phyloP scores from a whole-genome alignment of 2,888 invertebrate species.

The Pachymerium ferrugineum region DNA sequence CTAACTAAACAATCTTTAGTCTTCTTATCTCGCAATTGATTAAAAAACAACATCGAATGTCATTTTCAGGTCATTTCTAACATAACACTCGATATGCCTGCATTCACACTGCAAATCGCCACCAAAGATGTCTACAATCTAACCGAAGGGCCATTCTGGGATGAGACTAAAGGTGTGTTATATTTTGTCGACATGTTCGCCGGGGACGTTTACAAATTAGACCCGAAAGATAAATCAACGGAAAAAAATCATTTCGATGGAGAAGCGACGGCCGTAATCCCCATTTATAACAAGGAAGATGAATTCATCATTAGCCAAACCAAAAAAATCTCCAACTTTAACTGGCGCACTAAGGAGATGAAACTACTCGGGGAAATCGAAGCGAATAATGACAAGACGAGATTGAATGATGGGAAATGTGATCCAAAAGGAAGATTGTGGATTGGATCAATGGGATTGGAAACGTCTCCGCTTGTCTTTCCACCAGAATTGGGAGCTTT shows the following conservation, averaged over 20 bases:
- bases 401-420: constrained; percentile 74
- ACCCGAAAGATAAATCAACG: constrained; percentile 36
- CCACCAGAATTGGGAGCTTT: constrained; percentile 18
- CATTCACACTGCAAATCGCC: no score
- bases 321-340: neutral
- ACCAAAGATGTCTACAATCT: neutral
- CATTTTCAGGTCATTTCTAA: no score
- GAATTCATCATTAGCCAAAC: neutral
- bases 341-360: constrained; percentile 2
- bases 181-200: constrained; percentile 39
- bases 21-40: no score
- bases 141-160: constrained; percentile 39
- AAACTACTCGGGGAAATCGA: constrained; percentile 20
- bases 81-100: no score
- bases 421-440: constrained; percentile 67
- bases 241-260: constrained; percentile 37
- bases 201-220: constrained; percentile 38
- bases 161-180: constrained; percentile 36
- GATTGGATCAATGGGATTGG: constrained; percentile 53
- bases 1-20: no score
- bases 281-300: neutral
- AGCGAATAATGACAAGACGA: neutral
- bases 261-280: neutral
- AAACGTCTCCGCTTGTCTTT: neutral
- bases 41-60: no score